A percentile compares a stretch with the other conserved stretches of the same genome.
Conservation (phyloP, 2,797 vertebrate species). For the Pangasius mekongensis region DNA sequence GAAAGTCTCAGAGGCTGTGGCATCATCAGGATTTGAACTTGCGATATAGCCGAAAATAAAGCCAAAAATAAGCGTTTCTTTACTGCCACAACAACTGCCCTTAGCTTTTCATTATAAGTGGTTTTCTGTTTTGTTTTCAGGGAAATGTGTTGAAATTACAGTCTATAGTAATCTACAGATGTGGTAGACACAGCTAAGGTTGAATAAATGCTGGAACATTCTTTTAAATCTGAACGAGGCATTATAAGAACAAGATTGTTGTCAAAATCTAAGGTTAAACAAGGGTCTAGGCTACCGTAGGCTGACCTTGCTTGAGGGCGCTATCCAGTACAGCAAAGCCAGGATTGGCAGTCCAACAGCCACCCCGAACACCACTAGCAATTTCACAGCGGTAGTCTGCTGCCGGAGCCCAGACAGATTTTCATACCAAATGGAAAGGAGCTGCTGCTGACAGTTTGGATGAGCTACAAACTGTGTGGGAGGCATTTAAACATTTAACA, state of each 20-base stretch:
- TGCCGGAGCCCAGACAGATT: constrained; percentile 89
- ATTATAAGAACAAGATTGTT: background rate
- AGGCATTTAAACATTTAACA: constrained; percentile 31
- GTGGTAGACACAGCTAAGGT: background rate
- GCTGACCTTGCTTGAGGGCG: constrained; percentile 94
- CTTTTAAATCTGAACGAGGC: background rate
- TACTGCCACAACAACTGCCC: background rate
- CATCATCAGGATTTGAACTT: background rate
- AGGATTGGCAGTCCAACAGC: constrained; percentile 87
- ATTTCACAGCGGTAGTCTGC: constrained; percentile 88
- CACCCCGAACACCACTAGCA: constrained; percentile 89
- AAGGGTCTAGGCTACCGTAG: background rate
- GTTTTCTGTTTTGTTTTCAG: background rate
- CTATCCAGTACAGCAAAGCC: constrained; percentile 88
- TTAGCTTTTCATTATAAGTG: background rate
- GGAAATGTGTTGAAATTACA: background rate
- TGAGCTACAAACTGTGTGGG: constrained; percentile 90
- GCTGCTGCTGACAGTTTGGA: constrained; percentile 96
- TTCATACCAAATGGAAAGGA: constrained; percentile 97
- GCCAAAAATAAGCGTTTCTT: background rate
- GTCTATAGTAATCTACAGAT: background rate
- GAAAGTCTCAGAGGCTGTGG: background rate
- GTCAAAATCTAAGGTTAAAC: background rate
- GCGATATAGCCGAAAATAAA: background rate
- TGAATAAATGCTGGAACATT: background rate